Percentiles rank a stretch among this genome's conserved stretches.
phyloP scores from a whole-genome alignment of 2,888 invertebrate genomes.

The Hesperia comma region DNA sequence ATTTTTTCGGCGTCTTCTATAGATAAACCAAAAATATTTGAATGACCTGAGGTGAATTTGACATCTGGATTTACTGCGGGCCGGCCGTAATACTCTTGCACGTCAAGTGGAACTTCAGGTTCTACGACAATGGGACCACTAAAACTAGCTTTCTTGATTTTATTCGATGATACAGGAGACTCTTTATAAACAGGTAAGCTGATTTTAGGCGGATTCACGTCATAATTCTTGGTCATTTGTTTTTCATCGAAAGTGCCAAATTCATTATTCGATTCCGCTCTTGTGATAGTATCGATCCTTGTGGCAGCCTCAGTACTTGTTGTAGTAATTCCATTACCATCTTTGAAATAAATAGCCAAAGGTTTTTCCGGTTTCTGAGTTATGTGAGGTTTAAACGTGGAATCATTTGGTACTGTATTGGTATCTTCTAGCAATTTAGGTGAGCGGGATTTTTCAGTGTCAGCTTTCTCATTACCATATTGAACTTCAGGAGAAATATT shows the following conservation, averaged over 20 bases:
- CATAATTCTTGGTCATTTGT: conserved; percentile 49
- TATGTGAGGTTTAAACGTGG: conserved; percentile 75
- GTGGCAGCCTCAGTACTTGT: conserved; percentile 52
- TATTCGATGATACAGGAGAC: conserved; percentile 38
- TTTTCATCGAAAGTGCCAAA: conserved; percentile 59
- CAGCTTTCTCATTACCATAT: conserved; percentile 79
- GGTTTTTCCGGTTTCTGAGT: conserved; percentile 78
- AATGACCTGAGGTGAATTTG: conserved; percentile 85
- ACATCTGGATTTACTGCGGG: conserved; percentile 50
- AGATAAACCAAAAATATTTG: conserved; percentile 85
- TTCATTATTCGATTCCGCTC: conserved; percentile 65
- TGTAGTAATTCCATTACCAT: conserved; percentile 54
- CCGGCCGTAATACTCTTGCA: conserved; percentile 55
- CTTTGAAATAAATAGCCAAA: conserved; percentile 70
- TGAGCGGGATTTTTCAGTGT: conserved; percentile 63
- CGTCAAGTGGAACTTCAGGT: conserved; percentile 52
- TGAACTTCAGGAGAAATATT: conserved; percentile 79
- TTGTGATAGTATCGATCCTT: conserved; percentile 52
- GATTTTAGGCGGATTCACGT: conserved; percentile 47
- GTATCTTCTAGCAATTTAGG: conserved; percentile 60
- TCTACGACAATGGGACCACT: conserved; percentile 37
- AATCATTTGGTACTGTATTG: conserved; percentile 55
- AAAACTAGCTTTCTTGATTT: conserved; percentile 15
- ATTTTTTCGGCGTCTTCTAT: conserved; percentile 84
- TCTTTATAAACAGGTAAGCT: conserved; percentile 49